phyloP scores from a whole-genome alignment of 2,797 vertebrate genomes.

The Diplodus puntazzo region DNA sequence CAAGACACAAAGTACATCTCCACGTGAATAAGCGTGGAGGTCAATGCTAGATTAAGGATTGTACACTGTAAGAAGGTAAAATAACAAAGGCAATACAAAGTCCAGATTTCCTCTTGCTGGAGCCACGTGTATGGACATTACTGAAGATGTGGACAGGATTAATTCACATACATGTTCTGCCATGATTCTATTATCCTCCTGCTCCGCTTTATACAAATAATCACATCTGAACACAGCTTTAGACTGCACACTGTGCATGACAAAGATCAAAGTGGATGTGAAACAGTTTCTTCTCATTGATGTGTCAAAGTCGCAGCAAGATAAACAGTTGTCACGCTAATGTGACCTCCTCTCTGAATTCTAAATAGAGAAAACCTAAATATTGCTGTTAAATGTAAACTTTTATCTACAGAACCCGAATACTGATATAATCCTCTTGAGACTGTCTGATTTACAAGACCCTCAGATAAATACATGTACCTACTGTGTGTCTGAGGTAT shows the following conservation, averaged over 20 bases:
- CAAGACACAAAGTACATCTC: background rate
- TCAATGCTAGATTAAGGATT: constrained; percentile 4
- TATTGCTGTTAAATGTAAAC: constrained; percentile 69
- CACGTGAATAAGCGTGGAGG: background rate
- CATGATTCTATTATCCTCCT: constrained; percentile 34
- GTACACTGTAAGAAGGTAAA: background rate
- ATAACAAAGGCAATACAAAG: constrained; percentile 17
- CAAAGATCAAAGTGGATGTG: constrained; percentile 54
- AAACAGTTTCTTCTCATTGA: constrained; percentile 43
- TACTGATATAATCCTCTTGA: constrained; percentile 49
- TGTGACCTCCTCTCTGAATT: constrained; percentile 49
- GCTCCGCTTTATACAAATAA: constrained; percentile 41
- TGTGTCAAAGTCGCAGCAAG: constrained; percentile 48
- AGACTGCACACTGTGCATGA: constrained; percentile 35
- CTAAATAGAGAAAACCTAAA: constrained; percentile 63
- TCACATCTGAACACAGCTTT: constrained; percentile 37
- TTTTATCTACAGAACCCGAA: constrained; percentile 46
- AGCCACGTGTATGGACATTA: background rate
- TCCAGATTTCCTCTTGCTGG: constrained; percentile 5
- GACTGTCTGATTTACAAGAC: constrained; percentile 58
- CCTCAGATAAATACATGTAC: constrained; percentile 59
- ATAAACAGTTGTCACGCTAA: constrained; percentile 65
- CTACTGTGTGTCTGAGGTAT: constrained; percentile 49
- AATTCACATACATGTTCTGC: constrained; percentile 30
- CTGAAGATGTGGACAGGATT: constrained; percentile 25